phyloP scores from a whole-genome alignment of 2,113 vertebrate species.

The Melanocharis versteri region DNA sequence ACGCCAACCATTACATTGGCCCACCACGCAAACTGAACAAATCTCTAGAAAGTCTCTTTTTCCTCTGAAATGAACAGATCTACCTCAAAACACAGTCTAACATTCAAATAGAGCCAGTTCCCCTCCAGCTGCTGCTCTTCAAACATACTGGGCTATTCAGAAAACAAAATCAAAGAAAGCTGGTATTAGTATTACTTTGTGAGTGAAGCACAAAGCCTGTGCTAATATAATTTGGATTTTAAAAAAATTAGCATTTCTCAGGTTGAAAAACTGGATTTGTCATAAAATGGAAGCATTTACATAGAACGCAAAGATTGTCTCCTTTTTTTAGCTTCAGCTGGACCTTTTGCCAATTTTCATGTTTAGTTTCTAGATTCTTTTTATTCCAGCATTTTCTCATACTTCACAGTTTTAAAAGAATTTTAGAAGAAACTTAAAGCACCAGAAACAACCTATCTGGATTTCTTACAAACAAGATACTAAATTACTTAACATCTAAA shows the following conservation, averaged over 20 bases:
- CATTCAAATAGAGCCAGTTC: not conserved
- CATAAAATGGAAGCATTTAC: not conserved
- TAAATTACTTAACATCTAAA: conserved; percentile 18
- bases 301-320: not conserved
- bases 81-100: not conserved
- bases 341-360: not conserved
- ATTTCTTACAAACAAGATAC: not conserved
- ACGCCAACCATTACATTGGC: not conserved
- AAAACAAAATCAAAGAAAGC: conserved; percentile 24
- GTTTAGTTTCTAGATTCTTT: not conserved
- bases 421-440: not conserved
- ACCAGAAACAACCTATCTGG: not conserved
- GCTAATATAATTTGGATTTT: not conserved
- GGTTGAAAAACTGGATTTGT: not conserved
- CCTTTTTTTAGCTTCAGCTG: not conserved
- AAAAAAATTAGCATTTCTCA: not conserved
- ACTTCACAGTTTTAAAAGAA: not conserved
- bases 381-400: not conserved
- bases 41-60: not conserved
- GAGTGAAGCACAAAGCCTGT: conserved; percentile 12
- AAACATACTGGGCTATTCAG: not conserved
- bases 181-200: not conserved
- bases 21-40: not conserved
- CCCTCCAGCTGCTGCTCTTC: not conserved
- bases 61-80: not conserved